phyloP scores from a whole-genome alignment of 2,888 invertebrate species.

The Xestia xanthographa region DNA sequence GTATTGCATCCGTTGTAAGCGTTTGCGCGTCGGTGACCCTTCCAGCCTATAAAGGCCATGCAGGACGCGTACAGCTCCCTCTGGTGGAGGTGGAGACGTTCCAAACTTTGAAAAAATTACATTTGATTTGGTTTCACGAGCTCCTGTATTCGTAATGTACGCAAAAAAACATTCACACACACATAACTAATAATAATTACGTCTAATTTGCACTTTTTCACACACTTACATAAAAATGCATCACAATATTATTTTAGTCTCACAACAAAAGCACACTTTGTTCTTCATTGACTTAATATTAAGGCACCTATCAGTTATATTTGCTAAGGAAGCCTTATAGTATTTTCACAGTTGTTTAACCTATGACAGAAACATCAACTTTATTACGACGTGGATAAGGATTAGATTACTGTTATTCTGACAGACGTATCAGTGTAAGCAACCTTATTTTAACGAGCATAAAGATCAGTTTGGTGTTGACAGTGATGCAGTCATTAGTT shows the following conservation, averaged over 20 bases:
- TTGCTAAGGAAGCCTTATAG: conserved; percentile 23
- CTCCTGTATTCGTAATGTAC: conserved; percentile 48
- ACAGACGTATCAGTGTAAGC: fast-evolving
- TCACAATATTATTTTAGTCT: conserved; percentile 46
- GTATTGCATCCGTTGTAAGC: not conserved
- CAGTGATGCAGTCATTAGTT: not conserved
- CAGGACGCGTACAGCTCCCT: not conserved
- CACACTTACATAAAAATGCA: conserved; percentile 59
- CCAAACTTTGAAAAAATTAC: not conserved
- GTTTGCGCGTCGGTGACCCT: not conserved
- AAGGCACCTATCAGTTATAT: conserved; percentile 49
- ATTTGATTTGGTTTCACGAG: not conserved
- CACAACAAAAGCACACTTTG: conserved; percentile 59
- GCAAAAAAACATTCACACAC: conserved; percentile 52
- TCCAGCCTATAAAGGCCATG: not conserved
- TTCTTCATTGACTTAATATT: conserved; percentile 52
- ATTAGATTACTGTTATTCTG: not conserved
- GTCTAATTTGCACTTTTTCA: conserved; percentile 67
- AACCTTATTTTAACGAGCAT: not conserved
- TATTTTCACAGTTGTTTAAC: not conserved
- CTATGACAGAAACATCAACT: not conserved
- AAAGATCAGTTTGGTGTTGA: not conserved
- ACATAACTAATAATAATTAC: conserved; percentile 49
- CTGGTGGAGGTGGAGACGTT: not conserved
- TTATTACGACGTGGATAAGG: not conserved